Conservation (phyloP, 2,888 invertebrate genomes). For the Apotomis turbidana region DNA sequence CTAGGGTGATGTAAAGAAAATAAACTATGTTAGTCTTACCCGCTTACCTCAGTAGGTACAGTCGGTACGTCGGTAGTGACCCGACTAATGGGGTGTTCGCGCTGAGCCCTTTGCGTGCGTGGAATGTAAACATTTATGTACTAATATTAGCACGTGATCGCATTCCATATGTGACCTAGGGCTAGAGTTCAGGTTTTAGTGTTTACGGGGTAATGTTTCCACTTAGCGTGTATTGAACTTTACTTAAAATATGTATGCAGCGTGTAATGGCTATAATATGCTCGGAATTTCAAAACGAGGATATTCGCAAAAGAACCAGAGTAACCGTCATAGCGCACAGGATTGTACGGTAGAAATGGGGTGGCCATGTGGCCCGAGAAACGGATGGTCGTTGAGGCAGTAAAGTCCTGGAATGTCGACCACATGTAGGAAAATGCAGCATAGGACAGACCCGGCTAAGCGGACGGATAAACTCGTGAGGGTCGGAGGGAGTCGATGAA, state of each 20-base stretch:
- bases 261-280: too few species aligned
- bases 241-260: neutral
- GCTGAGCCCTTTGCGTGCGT: conserved; percentile 17
- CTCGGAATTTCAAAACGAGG: too few species aligned
- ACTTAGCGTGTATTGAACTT: conserved; percentile 1
- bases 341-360: too few species aligned
- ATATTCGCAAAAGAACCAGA: too few species aligned
- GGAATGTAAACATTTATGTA: neutral
- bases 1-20: neutral
- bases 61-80: neutral
- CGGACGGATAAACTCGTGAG: too few species aligned
- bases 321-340: too few species aligned
- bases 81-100: conserved; percentile 17
- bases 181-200: conserved; percentile 21
- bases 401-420: too few species aligned
- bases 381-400: too few species aligned
- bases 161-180: conserved; percentile 15
- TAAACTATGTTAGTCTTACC: neutral
- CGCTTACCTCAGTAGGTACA: neutral
- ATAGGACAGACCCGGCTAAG: too few species aligned
- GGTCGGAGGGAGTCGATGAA: too few species aligned
- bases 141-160: conserved; percentile 19
- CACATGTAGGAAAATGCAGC: too few species aligned
- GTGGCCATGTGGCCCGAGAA: too few species aligned
- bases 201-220: conserved; percentile 1